Base-by-base conservation (phyloP, 2,113 vertebrate genomes). In the Benitochromis conjunctus region DNA sequence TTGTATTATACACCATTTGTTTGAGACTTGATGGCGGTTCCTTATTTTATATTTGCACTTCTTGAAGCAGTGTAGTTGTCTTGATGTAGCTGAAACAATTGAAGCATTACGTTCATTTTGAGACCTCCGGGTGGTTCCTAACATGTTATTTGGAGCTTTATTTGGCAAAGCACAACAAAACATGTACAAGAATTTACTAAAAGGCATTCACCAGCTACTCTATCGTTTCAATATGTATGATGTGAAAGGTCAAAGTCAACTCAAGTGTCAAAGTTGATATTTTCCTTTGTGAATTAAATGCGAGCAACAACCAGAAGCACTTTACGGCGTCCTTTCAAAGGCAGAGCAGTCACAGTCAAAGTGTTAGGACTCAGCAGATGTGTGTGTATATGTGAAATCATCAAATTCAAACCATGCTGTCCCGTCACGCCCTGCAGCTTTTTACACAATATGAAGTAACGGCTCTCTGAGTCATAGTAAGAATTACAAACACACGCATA, bases 371-470 rank as follows among this genome's bases (percentile, higher is more conserved):
- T 48, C 66, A 24, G 3, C 41, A 29, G 41, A 36, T 38, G 51
- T 31, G 34, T 64, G 56, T 3, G 53, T 1, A 16, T 43, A 21
- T 21, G 26, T 60, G 1, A 78, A 77, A 88, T 81, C 78, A 55
- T 93, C 82, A 58, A 19, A 86, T 89, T 18, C 77, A 89, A 90
- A 85, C 80, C 79, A 69, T 7, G 21, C 84, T 4, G 3, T 60
- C 31, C 54, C 19, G 4, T 74, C 79, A 34, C 79, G 36, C 76
- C 58, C 69, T n/a, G 29, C 12, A 36, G 36, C 46, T 24, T 56
- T 82, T 19, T 46, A 29, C 55, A 26, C 54, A 18, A n/a, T 18
- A 46, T 58, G 34, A 77, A 86, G 64, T 54, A 90, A 85, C 38
- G 12, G 57, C 69, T 83, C 81, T 14, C 53, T 29, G n/a, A 58